Percentiles rank a stretch among this genome's conserved stretches.
These are phyloP conservation scores for Polypedilum vanderplanki DNA, from an alignment of 1,140 invertebrate species.

Conservation along the genomic window DNA sequence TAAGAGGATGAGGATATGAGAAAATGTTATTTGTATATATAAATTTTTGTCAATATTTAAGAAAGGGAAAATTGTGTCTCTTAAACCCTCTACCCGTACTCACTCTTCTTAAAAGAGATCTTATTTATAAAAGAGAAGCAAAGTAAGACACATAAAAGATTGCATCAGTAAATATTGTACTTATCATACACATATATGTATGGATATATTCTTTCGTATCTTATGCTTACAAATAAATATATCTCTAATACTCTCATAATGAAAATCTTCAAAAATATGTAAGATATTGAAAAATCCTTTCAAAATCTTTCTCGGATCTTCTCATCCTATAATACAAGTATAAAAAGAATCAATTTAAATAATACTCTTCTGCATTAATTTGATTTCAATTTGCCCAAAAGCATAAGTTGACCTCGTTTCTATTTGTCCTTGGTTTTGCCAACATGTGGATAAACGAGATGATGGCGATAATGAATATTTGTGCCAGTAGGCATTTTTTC, in stretches of 20 bases:
- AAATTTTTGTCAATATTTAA: too few species aligned
- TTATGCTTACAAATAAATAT: too few species aligned
- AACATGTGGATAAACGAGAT: neutral
- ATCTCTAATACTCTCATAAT: slow-evolving; percentile 6
- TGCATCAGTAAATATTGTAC: too few species aligned
- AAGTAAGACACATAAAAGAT: too few species aligned
- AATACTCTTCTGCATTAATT: neutral
- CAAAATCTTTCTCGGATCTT: neutral
- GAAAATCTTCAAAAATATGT: neutral
- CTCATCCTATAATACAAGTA: neutral
- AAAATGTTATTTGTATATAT: too few species aligned
- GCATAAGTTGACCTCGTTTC: neutral
- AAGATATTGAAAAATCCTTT: neutral
- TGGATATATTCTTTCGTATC: too few species aligned
- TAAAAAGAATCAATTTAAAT: neutral
- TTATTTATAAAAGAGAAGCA: too few species aligned
- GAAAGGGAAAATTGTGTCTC: too few species aligned
- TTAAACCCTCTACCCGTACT: too few species aligned
- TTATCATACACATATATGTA: too few species aligned
- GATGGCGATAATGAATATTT: slow-evolving; percentile 13
- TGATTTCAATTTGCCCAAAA: neutral
- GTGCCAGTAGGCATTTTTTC: slow-evolving; percentile 3
- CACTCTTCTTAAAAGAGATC: too few species aligned
- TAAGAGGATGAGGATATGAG: too few species aligned
- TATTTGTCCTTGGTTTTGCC: neutral